Conservation (phyloP, 2,797 vertebrate species). For the Ctenochaetus hawaiiensis region DNA sequence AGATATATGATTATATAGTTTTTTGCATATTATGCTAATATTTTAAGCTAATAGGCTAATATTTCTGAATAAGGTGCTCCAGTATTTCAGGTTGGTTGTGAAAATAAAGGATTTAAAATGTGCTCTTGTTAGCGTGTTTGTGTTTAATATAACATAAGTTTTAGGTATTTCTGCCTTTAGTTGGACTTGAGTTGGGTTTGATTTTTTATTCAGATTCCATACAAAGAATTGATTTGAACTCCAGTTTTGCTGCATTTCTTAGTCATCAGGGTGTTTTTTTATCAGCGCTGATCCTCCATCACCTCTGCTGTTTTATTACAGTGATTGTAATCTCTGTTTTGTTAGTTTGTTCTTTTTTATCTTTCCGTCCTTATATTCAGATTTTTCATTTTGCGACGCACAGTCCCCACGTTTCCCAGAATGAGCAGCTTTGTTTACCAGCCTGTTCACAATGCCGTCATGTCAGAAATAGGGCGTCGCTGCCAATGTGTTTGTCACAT, state of each 20-base stretch:
- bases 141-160: too few relatives aligned
- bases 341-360: not conserved
- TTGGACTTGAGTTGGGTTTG: not conserved
- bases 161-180: not conserved
- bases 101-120: not conserved
- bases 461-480: conserved; percentile 39
- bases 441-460: conserved; percentile 18
- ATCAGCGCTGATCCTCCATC: conserved; percentile 8
- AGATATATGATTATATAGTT: not conserved
- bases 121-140: too few relatives aligned
- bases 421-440: conserved; percentile 46
- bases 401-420: conserved; percentile 11
- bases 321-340: conserved; percentile 3
- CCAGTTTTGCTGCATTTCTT: not conserved
- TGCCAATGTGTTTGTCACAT: conserved; percentile 28
- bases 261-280: not conserved
- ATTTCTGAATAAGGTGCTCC: not conserved
- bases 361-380: not conserved
- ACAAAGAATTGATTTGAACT: not conserved
- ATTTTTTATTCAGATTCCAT: not conserved
- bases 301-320: conserved; percentile 4
- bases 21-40: not conserved
- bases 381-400: conserved; percentile 7
- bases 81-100: not conserved
- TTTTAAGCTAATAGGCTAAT: not conserved